phyloP scores from a whole-genome alignment of 2,113 vertebrate species.

The Nycticorax nycticorax region DNA sequence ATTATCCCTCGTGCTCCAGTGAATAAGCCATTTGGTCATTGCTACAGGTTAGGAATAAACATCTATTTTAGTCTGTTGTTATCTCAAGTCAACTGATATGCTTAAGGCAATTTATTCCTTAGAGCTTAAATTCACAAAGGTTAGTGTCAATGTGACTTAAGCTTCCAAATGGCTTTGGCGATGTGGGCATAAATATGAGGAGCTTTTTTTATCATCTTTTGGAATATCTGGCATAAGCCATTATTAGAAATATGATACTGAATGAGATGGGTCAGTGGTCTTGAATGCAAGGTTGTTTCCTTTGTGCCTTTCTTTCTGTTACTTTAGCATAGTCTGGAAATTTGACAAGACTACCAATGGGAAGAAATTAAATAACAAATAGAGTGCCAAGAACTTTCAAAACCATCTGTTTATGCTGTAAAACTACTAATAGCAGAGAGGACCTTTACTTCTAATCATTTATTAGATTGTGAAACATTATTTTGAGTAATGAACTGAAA shows the following conservation, averaged over 20 bases:
- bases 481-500: neutral
- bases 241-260: neutral
- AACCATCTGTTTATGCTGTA: neutral
- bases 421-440: neutral
- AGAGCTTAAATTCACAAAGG: neutral
- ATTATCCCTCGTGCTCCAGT: neutral
- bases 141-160: neutral
- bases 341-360: neutral
- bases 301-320: neutral
- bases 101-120: neutral
- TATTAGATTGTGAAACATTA: neutral
- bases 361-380: constrained; percentile 5
- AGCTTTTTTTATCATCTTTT: neutral
- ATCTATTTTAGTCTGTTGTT: neutral
- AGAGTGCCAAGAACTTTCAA: neutral
- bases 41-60: constrained; percentile 5
- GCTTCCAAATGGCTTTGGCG: neutral
- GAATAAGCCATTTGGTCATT: neutral
- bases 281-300: neutral
- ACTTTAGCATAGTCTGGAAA: neutral
- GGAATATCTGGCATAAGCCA: neutral
- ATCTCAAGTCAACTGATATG: neutral
- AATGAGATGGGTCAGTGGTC: neutral
- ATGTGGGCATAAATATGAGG: neutral
- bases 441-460: neutral